Conservation (phyloP, 2,888 invertebrate genomes). For the Erebia palarica region DNA sequence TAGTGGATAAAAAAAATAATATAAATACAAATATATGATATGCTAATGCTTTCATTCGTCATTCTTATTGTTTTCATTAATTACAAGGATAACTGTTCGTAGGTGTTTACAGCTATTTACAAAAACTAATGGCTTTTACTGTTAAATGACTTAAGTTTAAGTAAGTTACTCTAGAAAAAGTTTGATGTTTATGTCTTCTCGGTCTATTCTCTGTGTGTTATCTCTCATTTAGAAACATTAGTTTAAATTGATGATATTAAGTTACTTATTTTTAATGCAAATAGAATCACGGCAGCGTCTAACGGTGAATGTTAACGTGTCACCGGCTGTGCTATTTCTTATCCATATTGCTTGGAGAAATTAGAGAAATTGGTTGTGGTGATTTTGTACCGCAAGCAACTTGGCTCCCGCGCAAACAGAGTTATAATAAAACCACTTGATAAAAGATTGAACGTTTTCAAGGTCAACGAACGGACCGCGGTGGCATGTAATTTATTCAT, state of each 20-base stretch:
- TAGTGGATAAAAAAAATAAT: too few relatives aligned
- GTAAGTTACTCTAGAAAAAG: conserved; percentile 1
- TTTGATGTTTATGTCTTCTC: not conserved
- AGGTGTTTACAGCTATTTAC: not conserved
- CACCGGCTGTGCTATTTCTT: conserved; percentile 24
- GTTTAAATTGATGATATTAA: not conserved
- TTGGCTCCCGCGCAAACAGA: conserved; percentile 20
- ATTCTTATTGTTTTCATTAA: not conserved
- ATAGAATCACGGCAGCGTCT: conserved; percentile 1
- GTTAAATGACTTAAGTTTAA: not conserved
- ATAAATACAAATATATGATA: too few relatives aligned
- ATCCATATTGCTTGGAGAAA: conserved; percentile 31
- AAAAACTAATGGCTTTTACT: conserved; percentile 1
- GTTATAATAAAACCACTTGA: conserved; percentile 32
- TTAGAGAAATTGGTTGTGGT: conserved; percentile 39
- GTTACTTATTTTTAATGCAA: conserved; percentile 8
- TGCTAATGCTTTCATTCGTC: not conserved
- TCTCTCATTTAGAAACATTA: not conserved
- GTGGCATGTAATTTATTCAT: conserved; percentile 7
- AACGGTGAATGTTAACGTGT: conserved; percentile 27
- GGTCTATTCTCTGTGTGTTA: not conserved
- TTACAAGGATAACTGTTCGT: not conserved
- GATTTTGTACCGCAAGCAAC: conserved; percentile 35
- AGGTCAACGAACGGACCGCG: conserved; percentile 31
- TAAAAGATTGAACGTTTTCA: conserved; percentile 28